Conservation (phyloP, 2,113 vertebrate genomes). For the Trogon melanurus region DNA sequence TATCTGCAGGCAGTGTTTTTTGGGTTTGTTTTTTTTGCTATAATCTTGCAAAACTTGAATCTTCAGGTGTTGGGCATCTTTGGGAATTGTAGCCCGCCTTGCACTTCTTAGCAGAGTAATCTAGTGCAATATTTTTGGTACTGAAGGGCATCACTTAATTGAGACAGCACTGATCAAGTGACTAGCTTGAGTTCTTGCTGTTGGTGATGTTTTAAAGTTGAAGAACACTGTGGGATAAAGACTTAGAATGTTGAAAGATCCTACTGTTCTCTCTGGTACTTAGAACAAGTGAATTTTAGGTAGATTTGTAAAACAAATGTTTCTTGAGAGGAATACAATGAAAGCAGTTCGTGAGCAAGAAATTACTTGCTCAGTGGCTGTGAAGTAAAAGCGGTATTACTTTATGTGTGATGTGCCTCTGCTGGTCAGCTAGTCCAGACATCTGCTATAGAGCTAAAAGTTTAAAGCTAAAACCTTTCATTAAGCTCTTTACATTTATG, state of each 20-base stretch:
- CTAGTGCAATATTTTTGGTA: neutral
- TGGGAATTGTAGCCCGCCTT: neutral
- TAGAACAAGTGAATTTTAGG: neutral
- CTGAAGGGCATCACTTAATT: neutral
- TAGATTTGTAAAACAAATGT: neutral
- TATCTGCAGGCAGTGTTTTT: neutral
- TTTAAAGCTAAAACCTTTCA: neutral
- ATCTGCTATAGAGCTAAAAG: neutral
- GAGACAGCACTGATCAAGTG: neutral
- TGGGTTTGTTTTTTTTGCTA: neutral
- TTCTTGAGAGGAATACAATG: neutral
- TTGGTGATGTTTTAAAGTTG: neutral
- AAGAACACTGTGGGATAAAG: neutral
- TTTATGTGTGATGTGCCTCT: neutral
- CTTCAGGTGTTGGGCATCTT: neutral
- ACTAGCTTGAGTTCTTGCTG: neutral
- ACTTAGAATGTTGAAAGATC: neutral
- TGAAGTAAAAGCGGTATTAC: neutral
- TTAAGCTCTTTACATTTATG: neutral
- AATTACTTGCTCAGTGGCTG: neutral
- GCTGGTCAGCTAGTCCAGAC: neutral
- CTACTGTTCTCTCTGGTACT: neutral
- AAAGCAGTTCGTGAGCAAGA: neutral
- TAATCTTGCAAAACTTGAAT: neutral
- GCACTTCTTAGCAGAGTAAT: neutral